These are phyloP conservation scores for Oxyruncus cristatus DNA, from an alignment of 2,113 vertebrate genomes.

Conservation along the genomic window DNA sequence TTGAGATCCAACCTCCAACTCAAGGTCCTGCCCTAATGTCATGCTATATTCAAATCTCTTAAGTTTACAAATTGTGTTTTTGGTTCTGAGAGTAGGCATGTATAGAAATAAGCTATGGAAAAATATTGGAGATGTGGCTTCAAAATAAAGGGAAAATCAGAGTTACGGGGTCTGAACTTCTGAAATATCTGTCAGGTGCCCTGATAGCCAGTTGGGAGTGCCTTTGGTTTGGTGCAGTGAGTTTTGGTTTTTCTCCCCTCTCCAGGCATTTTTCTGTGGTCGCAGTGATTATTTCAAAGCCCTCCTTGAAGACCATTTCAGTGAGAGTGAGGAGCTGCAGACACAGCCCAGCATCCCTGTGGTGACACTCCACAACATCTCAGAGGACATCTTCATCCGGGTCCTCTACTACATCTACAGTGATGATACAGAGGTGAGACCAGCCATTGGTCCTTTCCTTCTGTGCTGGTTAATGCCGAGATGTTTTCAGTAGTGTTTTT, in stretches of 20 bases:
- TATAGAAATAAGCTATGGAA: background rate
- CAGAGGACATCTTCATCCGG: constrained; percentile 86
- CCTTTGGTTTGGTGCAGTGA: background rate
- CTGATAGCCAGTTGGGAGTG: background rate
- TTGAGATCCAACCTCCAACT: background rate
- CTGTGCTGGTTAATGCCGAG: background rate
- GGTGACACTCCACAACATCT: constrained; percentile 87
- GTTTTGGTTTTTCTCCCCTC: background rate
- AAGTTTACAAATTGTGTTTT: background rate
- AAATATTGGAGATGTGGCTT: background rate
- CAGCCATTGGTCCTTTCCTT: background rate
- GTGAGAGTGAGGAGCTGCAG: constrained; percentile 85
- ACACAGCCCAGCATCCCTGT: constrained; percentile 86
- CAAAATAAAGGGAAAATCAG: background rate
- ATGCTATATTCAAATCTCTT: background rate
- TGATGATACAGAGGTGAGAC: constrained; percentile 87
- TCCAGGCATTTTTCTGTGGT: constrained; percentile 93
- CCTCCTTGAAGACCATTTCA: constrained; percentile 91
- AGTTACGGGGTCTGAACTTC: background rate
- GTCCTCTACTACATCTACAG: constrained; percentile 94
- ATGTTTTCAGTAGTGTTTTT: background rate
- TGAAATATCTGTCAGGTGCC: background rate
- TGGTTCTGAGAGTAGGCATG: background rate
- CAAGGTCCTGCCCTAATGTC: background rate
- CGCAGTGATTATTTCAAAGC: constrained; percentile 98